These are phyloP conservation scores for Nineta flava DNA, from an alignment of 2,888 invertebrate genomes.

Conservation along the genomic window DNA sequence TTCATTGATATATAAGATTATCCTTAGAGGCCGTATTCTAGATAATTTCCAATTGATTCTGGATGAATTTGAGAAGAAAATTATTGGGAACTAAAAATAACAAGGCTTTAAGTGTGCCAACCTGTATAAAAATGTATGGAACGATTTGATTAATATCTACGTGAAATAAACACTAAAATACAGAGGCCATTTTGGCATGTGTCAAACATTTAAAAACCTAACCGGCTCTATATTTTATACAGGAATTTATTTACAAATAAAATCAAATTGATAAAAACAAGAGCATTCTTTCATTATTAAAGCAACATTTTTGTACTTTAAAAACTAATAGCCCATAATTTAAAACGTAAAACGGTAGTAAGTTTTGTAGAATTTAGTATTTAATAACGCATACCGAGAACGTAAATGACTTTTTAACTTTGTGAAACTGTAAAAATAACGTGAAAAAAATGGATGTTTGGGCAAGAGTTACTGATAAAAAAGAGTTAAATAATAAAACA, in stretches of 20 bases:
- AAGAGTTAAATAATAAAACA: neutral
- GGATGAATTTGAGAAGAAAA: no score
- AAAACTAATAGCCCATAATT: no score
- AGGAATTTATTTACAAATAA: neutral
- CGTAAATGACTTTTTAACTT: neutral
- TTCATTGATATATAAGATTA: no score
- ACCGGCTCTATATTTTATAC: neutral
- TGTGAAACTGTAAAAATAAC: neutral
- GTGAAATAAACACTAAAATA: neutral
- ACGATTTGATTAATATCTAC: neutral
- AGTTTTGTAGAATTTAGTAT: neutral
- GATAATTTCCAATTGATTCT: no score
- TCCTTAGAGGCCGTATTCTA: no score
- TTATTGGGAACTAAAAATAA: no score
- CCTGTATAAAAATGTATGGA: neutral
- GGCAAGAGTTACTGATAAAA: neutral
- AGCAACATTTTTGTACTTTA: no score
- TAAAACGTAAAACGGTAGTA: no score
- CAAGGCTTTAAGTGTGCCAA: neutral
- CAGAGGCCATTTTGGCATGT: conserved; percentile 3
- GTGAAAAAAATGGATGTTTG: neutral
- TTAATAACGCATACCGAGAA: neutral
- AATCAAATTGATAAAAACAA: neutral
- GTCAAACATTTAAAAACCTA: neutral
- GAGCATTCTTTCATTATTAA: no score